Evolutionary conservation across 30 jellyfish, hydroid and myxozoan genomes (phyloP).

Genomic region (Mastigias papua): DNA sequence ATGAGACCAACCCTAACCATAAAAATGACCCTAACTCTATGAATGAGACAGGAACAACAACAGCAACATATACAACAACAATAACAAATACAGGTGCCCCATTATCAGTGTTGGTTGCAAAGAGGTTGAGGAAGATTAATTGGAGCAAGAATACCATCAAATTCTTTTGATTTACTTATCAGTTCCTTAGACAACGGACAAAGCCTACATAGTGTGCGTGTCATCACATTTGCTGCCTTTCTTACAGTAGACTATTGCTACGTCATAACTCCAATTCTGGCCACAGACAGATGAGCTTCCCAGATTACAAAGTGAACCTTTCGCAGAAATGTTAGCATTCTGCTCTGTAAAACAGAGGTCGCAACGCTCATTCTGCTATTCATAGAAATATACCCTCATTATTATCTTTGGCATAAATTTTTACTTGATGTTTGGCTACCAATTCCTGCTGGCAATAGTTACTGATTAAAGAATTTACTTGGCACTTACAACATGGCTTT

Average conservation of each 20-base stretch:
- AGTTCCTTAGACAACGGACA: neutral
- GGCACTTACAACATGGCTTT: conserved; percentile 38
- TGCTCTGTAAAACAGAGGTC: neutral
- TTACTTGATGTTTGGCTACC: neutral
- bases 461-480: neutral
- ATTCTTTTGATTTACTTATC: neutral
- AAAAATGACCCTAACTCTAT: no score
- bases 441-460: neutral
- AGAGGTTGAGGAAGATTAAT: neutral
- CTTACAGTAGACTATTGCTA: neutral
- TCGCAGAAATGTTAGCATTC: neutral
- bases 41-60: no score
- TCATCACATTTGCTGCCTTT: neutral
- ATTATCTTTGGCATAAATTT: neutral
- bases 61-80: no score
- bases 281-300: neutral
- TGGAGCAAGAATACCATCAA: neutral
- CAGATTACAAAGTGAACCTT: neutral
- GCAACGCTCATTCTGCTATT: neutral
- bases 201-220: neutral
- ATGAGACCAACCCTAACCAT: no score
- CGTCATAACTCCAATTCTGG: neutral
- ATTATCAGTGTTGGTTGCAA: neutral
- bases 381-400: no score
- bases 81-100: neutral